Evolutionary conservation across 2,113 vertebrate species (phyloP).

Genomic region (Caretta caretta): DNA sequence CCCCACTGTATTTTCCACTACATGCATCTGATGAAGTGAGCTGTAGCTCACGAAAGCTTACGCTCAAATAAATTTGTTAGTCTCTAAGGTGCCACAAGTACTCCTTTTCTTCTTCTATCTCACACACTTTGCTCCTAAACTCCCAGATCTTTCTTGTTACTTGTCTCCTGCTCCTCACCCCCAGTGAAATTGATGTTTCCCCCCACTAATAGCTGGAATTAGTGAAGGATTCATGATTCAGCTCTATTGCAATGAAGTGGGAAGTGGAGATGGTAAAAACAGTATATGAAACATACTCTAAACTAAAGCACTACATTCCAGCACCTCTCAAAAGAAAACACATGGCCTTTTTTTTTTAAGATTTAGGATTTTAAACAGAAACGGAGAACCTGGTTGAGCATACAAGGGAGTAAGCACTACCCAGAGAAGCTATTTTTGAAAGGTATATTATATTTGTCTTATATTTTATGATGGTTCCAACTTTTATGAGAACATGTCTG

Average conservation of each 20-base stretch:
- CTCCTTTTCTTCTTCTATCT: not conserved
- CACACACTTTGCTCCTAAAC: not conserved
- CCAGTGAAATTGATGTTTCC: constrained; percentile 42
- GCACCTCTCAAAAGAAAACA: constrained; percentile 51
- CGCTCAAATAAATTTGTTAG: no score
- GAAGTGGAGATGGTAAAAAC: constrained; percentile 62
- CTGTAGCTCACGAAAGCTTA: no score
- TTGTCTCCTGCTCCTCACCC: not conserved
- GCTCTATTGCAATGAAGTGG: constrained; percentile 31
- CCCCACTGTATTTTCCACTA: no score
- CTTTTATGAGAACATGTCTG: not conserved
- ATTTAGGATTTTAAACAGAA: constrained; percentile 3
- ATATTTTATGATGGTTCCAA: not conserved
- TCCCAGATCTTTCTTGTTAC: constrained; percentile 41
- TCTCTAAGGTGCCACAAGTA: no score
- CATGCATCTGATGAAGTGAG: no score
- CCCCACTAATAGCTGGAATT: constrained; percentile 56
- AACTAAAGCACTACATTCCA: constrained; percentile 50
- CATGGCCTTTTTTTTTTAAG: constrained; percentile 15
- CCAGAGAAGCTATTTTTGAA: constrained; percentile 31
- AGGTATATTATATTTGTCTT: not conserved
- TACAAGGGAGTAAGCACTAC: not conserved
- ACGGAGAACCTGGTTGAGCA: not conserved
- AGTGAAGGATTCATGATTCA: constrained; percentile 56
- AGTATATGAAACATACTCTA: constrained; percentile 56